A percentile compares a stretch with the other conserved stretches of the same genome.
These are phyloP conservation scores for Pyxicephalus adspersus DNA, from an alignment of 2,113 vertebrate species.

Conservation along the genomic window DNA sequence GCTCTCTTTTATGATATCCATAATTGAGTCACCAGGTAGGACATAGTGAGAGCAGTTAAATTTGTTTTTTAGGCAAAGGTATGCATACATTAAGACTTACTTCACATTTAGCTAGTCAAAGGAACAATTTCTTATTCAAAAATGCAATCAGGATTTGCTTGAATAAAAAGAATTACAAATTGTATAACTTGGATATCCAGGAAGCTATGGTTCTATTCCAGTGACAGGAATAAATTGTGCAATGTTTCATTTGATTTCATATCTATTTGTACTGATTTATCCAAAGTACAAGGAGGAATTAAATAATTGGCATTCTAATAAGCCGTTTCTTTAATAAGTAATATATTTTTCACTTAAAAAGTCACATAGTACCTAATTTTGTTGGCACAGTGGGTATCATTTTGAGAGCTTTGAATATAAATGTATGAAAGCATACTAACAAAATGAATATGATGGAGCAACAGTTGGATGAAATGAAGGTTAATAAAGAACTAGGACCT, in stretches of 20 bases:
- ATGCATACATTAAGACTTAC: constrained; percentile 41
- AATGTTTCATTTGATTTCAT: neutral
- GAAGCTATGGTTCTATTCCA: neutral
- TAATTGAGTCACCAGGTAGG: constrained; percentile 50
- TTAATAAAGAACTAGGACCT: too few relatives aligned
- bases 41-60: constrained; percentile 32
- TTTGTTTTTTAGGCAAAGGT: constrained; percentile 33
- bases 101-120: neutral
- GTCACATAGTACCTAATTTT: too few relatives aligned
- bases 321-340: too few relatives aligned
- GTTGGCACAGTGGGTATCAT: too few relatives aligned
- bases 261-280: neutral
- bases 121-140: constrained; percentile 11
- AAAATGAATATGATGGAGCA: too few relatives aligned
- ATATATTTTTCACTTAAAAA: too few relatives aligned
- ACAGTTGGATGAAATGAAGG: too few relatives aligned
- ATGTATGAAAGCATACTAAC: too few relatives aligned
- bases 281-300: too few relatives aligned
- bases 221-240: constrained; percentile 16
- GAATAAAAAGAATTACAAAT: constrained; percentile 19
- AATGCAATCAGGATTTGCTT: constrained; percentile 4
- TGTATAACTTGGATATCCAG: constrained; percentile 6
- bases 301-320: too few relatives aligned
- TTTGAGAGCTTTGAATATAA: too few relatives aligned
- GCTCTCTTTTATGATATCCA: constrained; percentile 28